Conservation (phyloP, 2,888 invertebrate species). For the Odontocolon sp. region DNA sequence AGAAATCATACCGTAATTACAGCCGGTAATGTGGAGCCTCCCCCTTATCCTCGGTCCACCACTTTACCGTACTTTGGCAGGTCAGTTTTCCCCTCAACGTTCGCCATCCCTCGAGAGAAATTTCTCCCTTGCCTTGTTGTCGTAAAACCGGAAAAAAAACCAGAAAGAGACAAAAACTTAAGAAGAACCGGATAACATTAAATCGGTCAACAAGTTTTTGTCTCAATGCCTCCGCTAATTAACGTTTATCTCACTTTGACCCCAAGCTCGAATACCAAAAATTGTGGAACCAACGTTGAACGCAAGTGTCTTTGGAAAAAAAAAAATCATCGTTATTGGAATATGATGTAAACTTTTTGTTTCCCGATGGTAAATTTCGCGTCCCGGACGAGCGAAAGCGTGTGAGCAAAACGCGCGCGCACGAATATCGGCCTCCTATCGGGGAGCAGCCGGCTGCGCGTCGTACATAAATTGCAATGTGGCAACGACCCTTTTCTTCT, state of each 20-base stretch:
- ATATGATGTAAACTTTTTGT: neutral
- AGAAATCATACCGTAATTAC: slow-evolving; percentile 54
- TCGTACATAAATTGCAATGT: slow-evolving; percentile 65
- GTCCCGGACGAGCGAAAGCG: slow-evolving; percentile 22
- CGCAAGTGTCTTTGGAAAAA: too few species aligned
- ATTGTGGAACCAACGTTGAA: too few species aligned
- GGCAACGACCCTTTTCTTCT: slow-evolving; percentile 65
- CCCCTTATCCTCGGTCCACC: slow-evolving; percentile 52
- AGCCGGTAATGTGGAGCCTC: slow-evolving; percentile 56
- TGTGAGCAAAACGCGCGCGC: slow-evolving; percentile 39
- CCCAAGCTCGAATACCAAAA: too few species aligned
- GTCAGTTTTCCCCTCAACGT: slow-evolving; percentile 48
- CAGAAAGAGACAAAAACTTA: too few species aligned
- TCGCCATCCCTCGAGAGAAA: slow-evolving; percentile 27
- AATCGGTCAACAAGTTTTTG: neutral
- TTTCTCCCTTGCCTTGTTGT: slow-evolving; percentile 50
- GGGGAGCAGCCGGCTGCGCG: slow-evolving; percentile 62
- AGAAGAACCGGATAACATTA: neutral
- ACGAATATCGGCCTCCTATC: slow-evolving; percentile 47
- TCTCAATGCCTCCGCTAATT: neutral
- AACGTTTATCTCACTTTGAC: too few species aligned
- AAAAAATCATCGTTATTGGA: neutral
- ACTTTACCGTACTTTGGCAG: slow-evolving; percentile 54
- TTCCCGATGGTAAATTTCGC: slow-evolving; percentile 7
- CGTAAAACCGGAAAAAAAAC: neutral